Evolutionary conservation across 1,140 invertebrate genomes (phyloP).

Genomic region (Metopolophium dirhodum): DNA sequence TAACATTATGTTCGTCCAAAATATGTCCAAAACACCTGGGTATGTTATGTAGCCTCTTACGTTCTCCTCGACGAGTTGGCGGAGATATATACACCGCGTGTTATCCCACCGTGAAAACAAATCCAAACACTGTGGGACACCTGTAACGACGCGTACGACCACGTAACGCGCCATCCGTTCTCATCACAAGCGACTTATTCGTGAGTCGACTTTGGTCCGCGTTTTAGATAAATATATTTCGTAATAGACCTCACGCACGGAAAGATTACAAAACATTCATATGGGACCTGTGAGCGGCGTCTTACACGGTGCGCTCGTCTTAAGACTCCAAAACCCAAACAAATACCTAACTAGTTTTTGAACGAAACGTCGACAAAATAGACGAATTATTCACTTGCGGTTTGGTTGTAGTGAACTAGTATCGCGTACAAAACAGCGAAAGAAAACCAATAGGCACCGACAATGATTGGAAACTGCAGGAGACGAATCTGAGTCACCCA

Average conservation of each 20-base stretch:
- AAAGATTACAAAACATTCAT: not conserved
- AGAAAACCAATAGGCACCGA: not conserved
- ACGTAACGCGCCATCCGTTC: not conserved
- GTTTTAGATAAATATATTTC: conserved; percentile 21
- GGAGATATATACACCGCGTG: not conserved
- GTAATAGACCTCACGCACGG: not conserved
- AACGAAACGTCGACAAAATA: not conserved
- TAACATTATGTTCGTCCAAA: not conserved
- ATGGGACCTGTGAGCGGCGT: not conserved
- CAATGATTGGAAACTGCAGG: not conserved
- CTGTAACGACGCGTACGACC: not conserved
- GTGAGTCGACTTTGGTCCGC: not conserved
- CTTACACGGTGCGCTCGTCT: not conserved
- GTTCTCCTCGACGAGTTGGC: not conserved
- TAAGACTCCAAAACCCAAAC: not conserved
- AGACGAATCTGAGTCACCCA: not conserved
- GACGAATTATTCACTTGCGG: not conserved
- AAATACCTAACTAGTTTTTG: not conserved
- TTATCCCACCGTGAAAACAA: conserved; percentile 19
- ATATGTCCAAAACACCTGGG: not conserved
- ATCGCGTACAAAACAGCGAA: not conserved
- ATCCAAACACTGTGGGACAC: conserved; percentile 20
- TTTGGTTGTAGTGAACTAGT: not conserved
- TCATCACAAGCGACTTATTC: not conserved
- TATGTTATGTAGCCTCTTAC: not conserved